phyloP scores from a whole-genome alignment of 2,113 vertebrate species.

The Cygnus buccinator region DNA sequence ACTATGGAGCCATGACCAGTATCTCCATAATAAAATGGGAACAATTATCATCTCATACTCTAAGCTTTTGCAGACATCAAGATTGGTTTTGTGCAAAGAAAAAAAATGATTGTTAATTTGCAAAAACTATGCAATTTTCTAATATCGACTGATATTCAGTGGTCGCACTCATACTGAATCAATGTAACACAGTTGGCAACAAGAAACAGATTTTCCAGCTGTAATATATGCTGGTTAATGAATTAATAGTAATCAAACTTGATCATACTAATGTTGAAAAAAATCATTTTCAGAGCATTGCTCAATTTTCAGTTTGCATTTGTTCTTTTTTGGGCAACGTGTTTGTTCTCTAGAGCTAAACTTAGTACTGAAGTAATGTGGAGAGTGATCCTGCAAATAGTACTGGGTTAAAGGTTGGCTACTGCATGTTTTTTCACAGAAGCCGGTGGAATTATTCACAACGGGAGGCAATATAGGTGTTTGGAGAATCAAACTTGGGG shows the following conservation, averaged over 20 bases:
- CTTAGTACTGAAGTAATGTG: neutral
- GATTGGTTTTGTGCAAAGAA: neutral
- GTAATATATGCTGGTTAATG: neutral
- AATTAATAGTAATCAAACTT: neutral
- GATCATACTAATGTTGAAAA: neutral
- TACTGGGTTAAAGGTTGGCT: neutral
- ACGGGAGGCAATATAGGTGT: neutral
- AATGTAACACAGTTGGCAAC: neutral
- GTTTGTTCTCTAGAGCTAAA: neutral
- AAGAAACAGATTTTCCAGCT: neutral
- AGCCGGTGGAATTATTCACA: neutral
- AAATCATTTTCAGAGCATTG: neutral
- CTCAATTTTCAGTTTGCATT: neutral
- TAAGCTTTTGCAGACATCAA: neutral
- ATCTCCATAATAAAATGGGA: neutral
- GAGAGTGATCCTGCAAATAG: neutral
- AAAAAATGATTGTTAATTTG: neutral
- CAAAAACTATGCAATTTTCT: neutral
- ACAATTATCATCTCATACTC: neutral
- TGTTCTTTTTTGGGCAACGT: neutral
- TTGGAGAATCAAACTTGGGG: neutral
- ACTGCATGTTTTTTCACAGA: neutral
- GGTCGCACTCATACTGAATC: neutral
- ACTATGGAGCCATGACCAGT: neutral
- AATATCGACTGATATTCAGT: constrained; percentile 23